A percentile compares a stretch with the other conserved stretches of the same genome.
phyloP scores from a whole-genome alignment of 1,140 invertebrate genomes.

The Oreohelix idahoensis region DNA sequence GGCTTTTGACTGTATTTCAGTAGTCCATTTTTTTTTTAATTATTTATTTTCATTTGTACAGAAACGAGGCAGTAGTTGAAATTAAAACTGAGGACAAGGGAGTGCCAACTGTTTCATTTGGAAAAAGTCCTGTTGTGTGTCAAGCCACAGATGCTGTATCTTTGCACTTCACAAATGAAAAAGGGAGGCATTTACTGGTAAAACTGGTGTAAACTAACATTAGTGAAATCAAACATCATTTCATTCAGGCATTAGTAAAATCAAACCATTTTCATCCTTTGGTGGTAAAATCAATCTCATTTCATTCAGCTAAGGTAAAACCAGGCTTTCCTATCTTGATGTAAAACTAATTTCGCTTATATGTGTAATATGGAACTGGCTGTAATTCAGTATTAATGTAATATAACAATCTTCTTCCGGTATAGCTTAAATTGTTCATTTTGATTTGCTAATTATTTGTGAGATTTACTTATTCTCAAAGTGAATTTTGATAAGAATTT shows the following conservation, averaged over 20 bases:
- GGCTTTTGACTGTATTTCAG: no score
- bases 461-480: no score
- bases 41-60: neutral
- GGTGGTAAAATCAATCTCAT: neutral
- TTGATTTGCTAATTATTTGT: no score
- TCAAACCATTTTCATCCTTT: neutral
- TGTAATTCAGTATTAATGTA: no score
- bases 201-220: neutral
- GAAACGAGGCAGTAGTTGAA: neutral
- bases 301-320: neutral
- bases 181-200: conserved; percentile 30
- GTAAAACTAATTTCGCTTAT: no score
- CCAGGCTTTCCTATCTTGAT: no score
- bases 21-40: neutral
- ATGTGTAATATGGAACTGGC: no score
- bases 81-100: neutral
- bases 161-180: neutral
- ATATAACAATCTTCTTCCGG: no score
- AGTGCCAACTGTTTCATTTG: neutral
- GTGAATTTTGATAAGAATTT: no score
- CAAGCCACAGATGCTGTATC: conserved; percentile 22
- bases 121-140: conserved; percentile 12
- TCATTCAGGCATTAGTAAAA: neutral
- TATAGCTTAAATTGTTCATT: no score
- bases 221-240: neutral